These are phyloP conservation scores for Calliphora vicina DNA, from an alignment of 1,140 invertebrate species.

Conservation along the genomic window DNA sequence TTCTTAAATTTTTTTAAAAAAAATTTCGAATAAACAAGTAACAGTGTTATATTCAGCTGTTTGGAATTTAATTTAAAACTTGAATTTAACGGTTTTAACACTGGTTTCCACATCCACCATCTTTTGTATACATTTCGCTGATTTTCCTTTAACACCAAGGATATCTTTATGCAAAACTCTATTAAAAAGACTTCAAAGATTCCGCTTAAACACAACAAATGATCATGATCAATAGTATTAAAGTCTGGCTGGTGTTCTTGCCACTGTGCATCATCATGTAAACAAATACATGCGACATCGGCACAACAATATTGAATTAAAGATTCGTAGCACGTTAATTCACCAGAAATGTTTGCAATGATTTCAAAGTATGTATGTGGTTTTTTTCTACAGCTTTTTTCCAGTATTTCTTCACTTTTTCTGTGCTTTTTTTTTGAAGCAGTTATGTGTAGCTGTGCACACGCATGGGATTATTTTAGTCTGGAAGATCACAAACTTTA, in stretches of 20 bases:
- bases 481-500: constrained; percentile 16
- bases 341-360: constrained; percentile 32
- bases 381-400: background rate
- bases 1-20: too few relatives aligned
- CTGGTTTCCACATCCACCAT: too few relatives aligned
- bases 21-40: too few relatives aligned
- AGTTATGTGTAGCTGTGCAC: background rate
- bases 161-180: too few relatives aligned
- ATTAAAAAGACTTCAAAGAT: too few relatives aligned
- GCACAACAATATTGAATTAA: constrained; percentile 23
- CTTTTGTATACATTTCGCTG: too few relatives aligned
- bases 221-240: too few relatives aligned
- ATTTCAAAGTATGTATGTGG: constrained; percentile 20
- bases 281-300: background rate
- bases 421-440: background rate
- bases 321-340: constrained; percentile 26
- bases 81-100: too few relatives aligned
- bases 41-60: too few relatives aligned
- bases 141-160: too few relatives aligned
- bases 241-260: background rate
- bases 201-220: too few relatives aligned
- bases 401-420: background rate
- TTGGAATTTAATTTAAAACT: too few relatives aligned
- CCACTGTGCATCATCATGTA: background rate
- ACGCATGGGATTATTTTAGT: constrained; percentile 8